Evolutionary conservation across 2,113 vertebrate genomes (phyloP).

Genomic region (western clawed frog (Xenopus tropicalis)): DNA sequence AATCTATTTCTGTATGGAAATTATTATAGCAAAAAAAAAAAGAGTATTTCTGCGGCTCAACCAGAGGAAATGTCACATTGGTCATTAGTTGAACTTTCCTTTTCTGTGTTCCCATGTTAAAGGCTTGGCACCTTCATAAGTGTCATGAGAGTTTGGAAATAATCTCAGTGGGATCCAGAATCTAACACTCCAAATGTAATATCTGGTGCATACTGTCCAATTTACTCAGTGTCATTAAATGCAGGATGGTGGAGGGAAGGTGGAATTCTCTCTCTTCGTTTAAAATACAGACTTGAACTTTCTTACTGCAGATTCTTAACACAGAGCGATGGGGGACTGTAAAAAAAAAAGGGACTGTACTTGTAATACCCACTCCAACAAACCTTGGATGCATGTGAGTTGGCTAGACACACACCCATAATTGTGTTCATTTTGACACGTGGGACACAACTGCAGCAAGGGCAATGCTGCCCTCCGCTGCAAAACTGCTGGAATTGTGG

Average conservation of each 20-base stretch:
- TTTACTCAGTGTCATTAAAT: constrained; percentile 17
- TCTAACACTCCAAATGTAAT: constrained; percentile 22
- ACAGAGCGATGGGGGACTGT: too few relatives aligned
- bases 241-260: constrained; percentile 8
- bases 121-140: constrained; percentile 15
- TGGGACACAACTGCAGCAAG: too few relatives aligned
- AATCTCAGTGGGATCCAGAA: constrained; percentile 16
- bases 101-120: constrained; percentile 22
- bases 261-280: constrained; percentile 1
- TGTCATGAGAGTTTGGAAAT: constrained; percentile 8
- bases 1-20: neutral
- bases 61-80: constrained; percentile 24
- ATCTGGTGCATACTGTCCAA: neutral
- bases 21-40: neutral
- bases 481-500: too few relatives aligned
- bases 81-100: constrained; percentile 26
- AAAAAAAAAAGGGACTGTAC: too few relatives aligned
- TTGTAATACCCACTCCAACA: too few relatives aligned
- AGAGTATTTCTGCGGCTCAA: neutral
- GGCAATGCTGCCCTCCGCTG: too few relatives aligned
- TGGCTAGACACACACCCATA: too few relatives aligned
- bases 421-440: too few relatives aligned
- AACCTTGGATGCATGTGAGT: too few relatives aligned
- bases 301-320: neutral
- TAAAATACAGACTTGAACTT: constrained; percentile 19